Percentiles rank a stretch among this genome's conserved stretches.
These are phyloP conservation scores for Acipenser ruthenus DNA, from an alignment of 2,797 vertebrate species.

Conservation along the genomic window DNA sequence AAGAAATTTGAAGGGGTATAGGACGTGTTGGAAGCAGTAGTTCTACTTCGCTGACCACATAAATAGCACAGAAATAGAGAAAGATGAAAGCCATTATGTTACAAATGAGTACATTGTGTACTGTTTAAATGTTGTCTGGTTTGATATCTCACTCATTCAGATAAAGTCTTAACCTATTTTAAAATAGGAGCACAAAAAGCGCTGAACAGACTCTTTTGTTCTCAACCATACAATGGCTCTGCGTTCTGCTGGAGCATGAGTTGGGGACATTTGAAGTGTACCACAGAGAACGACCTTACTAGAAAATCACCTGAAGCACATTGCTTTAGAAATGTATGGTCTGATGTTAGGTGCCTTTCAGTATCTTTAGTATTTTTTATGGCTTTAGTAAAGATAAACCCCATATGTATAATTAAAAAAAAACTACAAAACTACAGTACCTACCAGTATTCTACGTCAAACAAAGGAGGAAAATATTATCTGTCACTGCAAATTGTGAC, in stretches of 20 bases:
- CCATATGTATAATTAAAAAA: too few relatives aligned
- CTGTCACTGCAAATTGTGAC: too few relatives aligned
- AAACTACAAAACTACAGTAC: too few relatives aligned
- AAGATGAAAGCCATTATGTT: neutral
- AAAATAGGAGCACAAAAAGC: slow-evolving; percentile 1
- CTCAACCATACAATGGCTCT: slow-evolving; percentile 12
- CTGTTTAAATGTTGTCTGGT: neutral
- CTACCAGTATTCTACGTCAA: too few relatives aligned
- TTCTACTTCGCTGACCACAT: neutral
- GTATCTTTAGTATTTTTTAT: too few relatives aligned
- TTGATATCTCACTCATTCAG: neutral
- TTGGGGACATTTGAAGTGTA: slow-evolving; percentile 2
- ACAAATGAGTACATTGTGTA: neutral
- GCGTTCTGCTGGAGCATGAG: slow-evolving; percentile 9
- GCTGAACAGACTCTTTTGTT: slow-evolving; percentile 8
- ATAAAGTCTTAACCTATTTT: neutral
- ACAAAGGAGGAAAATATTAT: too few relatives aligned
- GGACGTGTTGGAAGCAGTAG: neutral
- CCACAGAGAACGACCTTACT: neutral
- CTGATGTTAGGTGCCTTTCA: too few relatives aligned
- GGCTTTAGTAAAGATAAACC: too few relatives aligned
- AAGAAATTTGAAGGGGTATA: too few relatives aligned
- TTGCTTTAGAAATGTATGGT: neutral
- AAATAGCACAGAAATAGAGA: neutral
- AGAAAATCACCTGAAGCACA: slow-evolving; percentile 5